Evolutionary conservation across 2,113 vertebrate genomes (phyloP), one percentile per base, ranked within the genome.

Genomic region (Lamprologus speciosus): DNA sequence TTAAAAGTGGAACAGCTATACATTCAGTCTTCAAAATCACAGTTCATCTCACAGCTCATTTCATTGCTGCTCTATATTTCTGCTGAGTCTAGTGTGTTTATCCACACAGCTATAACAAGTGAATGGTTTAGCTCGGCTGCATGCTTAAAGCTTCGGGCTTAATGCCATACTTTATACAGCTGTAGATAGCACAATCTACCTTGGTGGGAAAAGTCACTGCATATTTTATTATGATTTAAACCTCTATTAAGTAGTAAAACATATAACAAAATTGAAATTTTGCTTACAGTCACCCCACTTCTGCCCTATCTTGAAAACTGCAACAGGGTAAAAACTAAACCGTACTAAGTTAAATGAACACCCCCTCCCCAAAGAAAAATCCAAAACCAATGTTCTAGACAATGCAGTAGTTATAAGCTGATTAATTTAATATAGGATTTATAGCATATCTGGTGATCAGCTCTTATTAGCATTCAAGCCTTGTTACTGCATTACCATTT

Each of bases 31-130:
- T 92, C 68, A 85, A 83, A 89, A 79, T 84, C 42, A 80, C 83
- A 82, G 50, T 84, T 90, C 83, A 87, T 90, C 84, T 90, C 80
- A 51, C 63, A 80, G 81, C 83, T 87, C 51, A 42, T 89, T 88
- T 88, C 37, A 16, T 83, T 9, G 45, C 80, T 45, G 79, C 65
- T 58, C 73, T 50, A 31, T 42, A 54, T 91, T 93, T 92, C 84
- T 93, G 93, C 95, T 94, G 92, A 95, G 86, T 93, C 85, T 16
- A 53, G 78, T 35, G 75, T 85, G 85, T 91, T 92, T 86, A 87
- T 82, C 80, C 85, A 73, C 58, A 84, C 55, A 51, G 87, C 87
- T 50, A 75, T 87, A 84, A 92, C 82, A 82, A 88, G 81, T 51
- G 88, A 85, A 80, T 16, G 84, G 79, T 84, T 83, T 53, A 84